Evolutionary conservation across 1,140 invertebrate species (phyloP).

Genomic region (Batillaria attramentaria): DNA sequence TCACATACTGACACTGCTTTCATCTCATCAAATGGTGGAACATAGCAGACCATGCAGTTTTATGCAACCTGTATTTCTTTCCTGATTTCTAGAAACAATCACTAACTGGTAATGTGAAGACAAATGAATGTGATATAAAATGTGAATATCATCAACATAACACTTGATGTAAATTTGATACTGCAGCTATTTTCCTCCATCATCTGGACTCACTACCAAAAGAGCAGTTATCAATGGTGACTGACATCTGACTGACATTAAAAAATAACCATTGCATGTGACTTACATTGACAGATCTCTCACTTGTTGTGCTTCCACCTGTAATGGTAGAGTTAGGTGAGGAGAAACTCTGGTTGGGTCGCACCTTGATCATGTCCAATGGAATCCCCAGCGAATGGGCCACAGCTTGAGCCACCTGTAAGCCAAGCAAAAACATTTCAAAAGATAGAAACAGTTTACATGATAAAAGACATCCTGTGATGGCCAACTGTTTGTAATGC

Average conservation of each 20-base stretch:
- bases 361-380: slow-evolving; percentile 79
- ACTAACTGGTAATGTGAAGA: no score
- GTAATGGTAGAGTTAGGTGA: slow-evolving; percentile 75
- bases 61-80: not conserved
- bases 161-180: no score
- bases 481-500: no score
- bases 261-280: not conserved
- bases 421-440: not conserved
- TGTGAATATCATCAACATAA: no score
- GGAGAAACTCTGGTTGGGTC: slow-evolving; percentile 76
- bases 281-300: slow-evolving; percentile 67
- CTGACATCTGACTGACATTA: not conserved
- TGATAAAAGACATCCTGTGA: not conserved
- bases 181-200: no score
- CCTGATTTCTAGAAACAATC: no score
- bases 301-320: slow-evolving; percentile 82
- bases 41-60: not conserved
- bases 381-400: slow-evolving; percentile 82
- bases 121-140: no score
- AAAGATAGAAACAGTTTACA: not conserved
- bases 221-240: no score
- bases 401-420: slow-evolving; percentile 82
- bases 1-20: not conserved
- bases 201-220: no score
- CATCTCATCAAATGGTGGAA: no score